A percentile compares a stretch with the other conserved stretches of the same genome.
Evolutionary conservation across 1,140 invertebrate species (phyloP).

Genomic region (Holcopasites calliopsidis): DNA sequence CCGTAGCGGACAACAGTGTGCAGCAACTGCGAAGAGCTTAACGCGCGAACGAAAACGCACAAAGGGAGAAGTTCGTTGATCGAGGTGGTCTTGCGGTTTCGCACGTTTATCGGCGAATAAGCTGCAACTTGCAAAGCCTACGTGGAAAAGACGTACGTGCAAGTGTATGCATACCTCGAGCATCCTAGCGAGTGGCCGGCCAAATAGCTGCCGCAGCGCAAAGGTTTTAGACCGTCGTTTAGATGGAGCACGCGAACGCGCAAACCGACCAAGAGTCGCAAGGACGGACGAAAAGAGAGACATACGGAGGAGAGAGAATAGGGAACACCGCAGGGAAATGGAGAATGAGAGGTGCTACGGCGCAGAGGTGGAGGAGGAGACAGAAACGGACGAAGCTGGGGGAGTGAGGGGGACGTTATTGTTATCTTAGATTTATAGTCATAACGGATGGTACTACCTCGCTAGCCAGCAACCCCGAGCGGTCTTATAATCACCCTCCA

Average conservation of each 20-base stretch:
- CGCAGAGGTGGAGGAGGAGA: slow-evolving; percentile 45
- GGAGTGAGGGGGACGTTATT: slow-evolving; percentile 76
- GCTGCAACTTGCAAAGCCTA: too few species aligned
- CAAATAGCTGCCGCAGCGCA: slow-evolving; percentile 61
- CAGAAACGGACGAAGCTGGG: slow-evolving; percentile 41
- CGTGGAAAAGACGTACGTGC: slow-evolving; percentile 70
- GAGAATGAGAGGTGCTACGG: slow-evolving; percentile 32
- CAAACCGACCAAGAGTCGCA: slow-evolving; percentile 12
- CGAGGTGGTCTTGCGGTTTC: too few species aligned
- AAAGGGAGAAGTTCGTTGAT: too few species aligned
- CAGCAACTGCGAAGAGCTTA: slow-evolving; percentile 54
- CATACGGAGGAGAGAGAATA: not conserved
- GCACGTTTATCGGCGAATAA: too few species aligned
- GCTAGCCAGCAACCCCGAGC: slow-evolving; percentile 78
- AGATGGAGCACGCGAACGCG: not conserved
- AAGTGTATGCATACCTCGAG: slow-evolving; percentile 58
- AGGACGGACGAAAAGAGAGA: slow-evolving; percentile 20
- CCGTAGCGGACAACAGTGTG: slow-evolving; percentile 25
- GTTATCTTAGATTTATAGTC: slow-evolving; percentile 81
- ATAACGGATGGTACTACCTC: slow-evolving; percentile 79
- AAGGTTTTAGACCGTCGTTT: slow-evolving; percentile 40
- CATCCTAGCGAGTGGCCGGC: slow-evolving; percentile 71
- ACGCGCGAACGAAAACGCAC: slow-evolving; percentile 39
- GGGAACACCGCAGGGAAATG: slow-evolving; percentile 8
- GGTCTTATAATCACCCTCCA: slow-evolving; percentile 80